Evolutionary conservation across 2,797 vertebrate species (phyloP), one percentile per base, ranked within the genome.

Genomic region (Xiphorhynchus erythropygius): DNA sequence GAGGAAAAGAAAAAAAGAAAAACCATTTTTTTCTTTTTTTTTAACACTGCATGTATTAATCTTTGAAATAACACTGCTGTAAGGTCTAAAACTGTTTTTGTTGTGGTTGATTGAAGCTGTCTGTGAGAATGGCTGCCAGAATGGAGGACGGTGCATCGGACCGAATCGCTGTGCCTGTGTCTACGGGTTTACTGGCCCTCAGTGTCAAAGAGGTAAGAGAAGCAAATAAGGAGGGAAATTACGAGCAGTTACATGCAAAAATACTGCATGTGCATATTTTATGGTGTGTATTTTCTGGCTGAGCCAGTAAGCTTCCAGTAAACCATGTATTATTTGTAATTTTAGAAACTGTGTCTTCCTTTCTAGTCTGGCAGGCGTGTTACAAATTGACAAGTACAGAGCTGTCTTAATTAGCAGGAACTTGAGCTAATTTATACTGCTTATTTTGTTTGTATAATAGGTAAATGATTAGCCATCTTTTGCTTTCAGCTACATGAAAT

Each of bases 101-200:
- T 64, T 60, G 41, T 63, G 70, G 16, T 60, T 44, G 17, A 53
- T 63, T 79, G 41, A 95, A 99, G 99, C 99, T 76, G 98, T 99
- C 93, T 99, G 99, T 96, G 98, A 99, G 95, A 98, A 93, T 8
- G 98, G 98, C 77, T 99, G 99, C 96, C 98, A 98, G 97, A 99
- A 99, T 32, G 99, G 98, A 25, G 99, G 99, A 25, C 98, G 98
- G 49, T 99, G 99, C 95, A 98, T 99, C 52, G 99, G 98, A 60
- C 98, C 98, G 91, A 99, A 98, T 97, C 98, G 98, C 97, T 99
- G 99, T 90, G 99, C 98, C 18, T 99, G 99, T 33, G 98, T 99
- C 93, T 99, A 99, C 0, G 99, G 99, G 94, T 99, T 99, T 97
- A 99, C 98, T 50, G 99, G 99, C 39, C 98, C 99, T 52, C 98